Percentiles rank a stretch among this genome's conserved stretches.
These are phyloP conservation scores for Pteruthius melanotis DNA, from an alignment of 2,113 vertebrate species.

Conservation along the genomic window DNA sequence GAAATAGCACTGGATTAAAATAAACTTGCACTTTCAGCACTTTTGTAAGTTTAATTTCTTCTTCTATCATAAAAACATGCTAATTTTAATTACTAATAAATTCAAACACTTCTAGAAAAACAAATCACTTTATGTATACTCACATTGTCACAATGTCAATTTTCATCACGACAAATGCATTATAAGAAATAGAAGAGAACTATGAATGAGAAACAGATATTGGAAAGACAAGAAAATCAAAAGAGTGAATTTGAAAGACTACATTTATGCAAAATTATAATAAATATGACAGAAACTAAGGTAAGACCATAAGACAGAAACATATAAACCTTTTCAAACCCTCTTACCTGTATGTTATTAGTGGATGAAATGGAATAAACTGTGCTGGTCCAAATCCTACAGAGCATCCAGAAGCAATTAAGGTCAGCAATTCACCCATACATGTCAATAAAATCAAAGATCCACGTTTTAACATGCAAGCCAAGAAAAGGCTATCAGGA, in stretches of 20 bases:
- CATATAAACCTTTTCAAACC: background rate
- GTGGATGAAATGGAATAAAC: slow-evolving; percentile 92
- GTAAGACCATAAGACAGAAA: background rate
- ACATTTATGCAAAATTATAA: background rate
- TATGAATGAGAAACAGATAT: slow-evolving; percentile 68
- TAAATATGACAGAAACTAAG: slow-evolving; percentile 10
- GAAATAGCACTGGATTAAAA: background rate
- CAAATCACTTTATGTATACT: slow-evolving; percentile 51
- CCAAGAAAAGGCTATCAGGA: slow-evolving; percentile 83
- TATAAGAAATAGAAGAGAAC: slow-evolving; percentile 73
- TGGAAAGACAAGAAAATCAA: slow-evolving; percentile 56
- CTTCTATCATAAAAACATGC: background rate
- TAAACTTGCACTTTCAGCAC: background rate
- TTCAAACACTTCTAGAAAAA: background rate
- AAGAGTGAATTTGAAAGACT: slow-evolving; percentile 38
- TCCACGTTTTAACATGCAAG: slow-evolving; percentile 92
- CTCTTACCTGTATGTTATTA: slow-evolving; percentile 88
- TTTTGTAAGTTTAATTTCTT: background rate
- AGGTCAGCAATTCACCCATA: slow-evolving; percentile 83
- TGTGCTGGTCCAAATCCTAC: slow-evolving; percentile 92
- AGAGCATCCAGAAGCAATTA: slow-evolving; percentile 86
- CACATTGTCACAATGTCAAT: slow-evolving; percentile 61
- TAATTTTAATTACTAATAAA: background rate
- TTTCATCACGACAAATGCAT: slow-evolving; percentile 65
- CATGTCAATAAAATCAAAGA: slow-evolving; percentile 86